A percentile compares a stretch with the other conserved stretches of the same genome.
Conservation (phyloP, 2,113 vertebrate species). For the Anoura caudifer region DNA sequence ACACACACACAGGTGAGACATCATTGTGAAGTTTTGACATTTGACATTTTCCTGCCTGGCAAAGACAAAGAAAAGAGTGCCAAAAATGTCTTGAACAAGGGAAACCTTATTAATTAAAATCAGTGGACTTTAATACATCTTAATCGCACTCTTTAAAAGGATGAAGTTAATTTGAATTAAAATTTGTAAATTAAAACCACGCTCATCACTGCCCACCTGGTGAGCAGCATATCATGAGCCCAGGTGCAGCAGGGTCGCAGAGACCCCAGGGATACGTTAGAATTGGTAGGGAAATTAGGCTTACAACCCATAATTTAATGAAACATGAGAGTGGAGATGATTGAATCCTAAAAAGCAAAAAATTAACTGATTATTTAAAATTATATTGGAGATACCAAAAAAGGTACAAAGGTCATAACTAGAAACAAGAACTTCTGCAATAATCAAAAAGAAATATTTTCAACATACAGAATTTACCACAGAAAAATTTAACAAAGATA, state of each 20-base stretch:
- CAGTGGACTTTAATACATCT: conserved; percentile 27
- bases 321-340: neutral
- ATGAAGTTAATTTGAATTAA: neutral
- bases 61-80: conserved; percentile 5
- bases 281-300: neutral
- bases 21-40: neutral
- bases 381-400: neutral
- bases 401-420: neutral
- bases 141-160: conserved; percentile 21
- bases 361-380: neutral
- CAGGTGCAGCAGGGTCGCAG: neutral
- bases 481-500: neutral
- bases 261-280: neutral
- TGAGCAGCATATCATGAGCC: neutral
- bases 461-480: neutral
- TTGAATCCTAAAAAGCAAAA: neutral
- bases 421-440: neutral
- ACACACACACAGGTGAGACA: neutral
- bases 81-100: conserved; percentile 18
- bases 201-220: neutral
- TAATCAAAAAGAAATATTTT: neutral
- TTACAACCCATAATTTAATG: neutral
- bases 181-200: conserved; percentile 31
- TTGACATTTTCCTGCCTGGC: neutral
- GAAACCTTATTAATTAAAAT: conserved; percentile 19